Evolutionary conservation across 2,888 invertebrate genomes (phyloP), one percentile per base, ranked within the genome.

Genomic region (Trilocha varians): DNA sequence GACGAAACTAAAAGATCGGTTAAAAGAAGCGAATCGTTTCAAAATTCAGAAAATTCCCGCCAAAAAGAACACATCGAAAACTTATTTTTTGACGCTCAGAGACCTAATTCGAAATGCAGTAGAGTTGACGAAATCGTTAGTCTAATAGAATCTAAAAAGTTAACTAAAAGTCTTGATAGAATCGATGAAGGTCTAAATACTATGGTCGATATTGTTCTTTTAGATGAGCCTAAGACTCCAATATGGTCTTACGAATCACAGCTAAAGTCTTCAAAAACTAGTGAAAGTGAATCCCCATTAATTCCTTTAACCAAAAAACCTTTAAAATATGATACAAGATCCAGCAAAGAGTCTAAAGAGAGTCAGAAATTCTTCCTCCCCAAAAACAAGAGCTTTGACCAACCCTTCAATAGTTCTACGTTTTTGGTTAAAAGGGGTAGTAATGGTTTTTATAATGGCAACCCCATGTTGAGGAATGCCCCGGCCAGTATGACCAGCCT

Each of bases 141-240:
- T 36, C 77, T 89, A 17, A 78, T 90, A 38, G 88, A 90, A 62
- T 88, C 90, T 2, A 87, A 88, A 40, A 87, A 89, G 39, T 67
- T 90, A 35, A 90, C 93, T 0, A 94, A 94, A 72, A 94, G 94
- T 51, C 72, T 94, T 38, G 94, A 95, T 52, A 87, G 93, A 43
- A 91, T 94, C 34, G 93, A 93, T 61, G 90, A 89, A 64, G 90
- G 92, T 13, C 67, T 93, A 16, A 89, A 92, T 57, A 88, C 91
- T 0, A 89, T 92, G 87, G 90, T 92, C 1, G 90, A 91, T 57
- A 91, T 93, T 32, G 89, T 92, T 0, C 85, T 92, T 48, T 87
- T 90, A n/a, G 76, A 87, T 4, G 87, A 89, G 43, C 87, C 88
- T 3, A 82, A 74, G 36, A 82, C 78, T 45, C 64, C 73, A 0